These are phyloP conservation scores for Sternarchorhynchus goeldii DNA, from an alignment of 2,797 vertebrate species.

Conservation along the genomic window DNA sequence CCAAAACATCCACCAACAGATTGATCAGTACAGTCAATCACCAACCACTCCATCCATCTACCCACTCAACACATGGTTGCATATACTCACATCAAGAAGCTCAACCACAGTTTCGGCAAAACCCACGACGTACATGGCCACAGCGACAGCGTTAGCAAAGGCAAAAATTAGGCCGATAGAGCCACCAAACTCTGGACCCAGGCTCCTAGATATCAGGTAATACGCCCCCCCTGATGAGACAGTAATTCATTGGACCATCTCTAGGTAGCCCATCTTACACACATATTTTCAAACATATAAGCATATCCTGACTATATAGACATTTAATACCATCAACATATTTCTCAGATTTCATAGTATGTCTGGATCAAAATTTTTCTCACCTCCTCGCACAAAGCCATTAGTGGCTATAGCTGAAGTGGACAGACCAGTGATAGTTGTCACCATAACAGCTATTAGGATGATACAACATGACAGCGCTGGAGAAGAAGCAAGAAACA, in stretches of 20 bases:
- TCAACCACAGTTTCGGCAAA: slow-evolving; percentile 95
- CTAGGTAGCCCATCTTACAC: not conserved
- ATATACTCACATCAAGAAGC: slow-evolving; percentile 82
- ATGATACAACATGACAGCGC: slow-evolving; percentile 88
- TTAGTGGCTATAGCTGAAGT: slow-evolving; percentile 97
- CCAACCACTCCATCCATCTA: not conserved
- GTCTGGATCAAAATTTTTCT: slow-evolving; percentile 43
- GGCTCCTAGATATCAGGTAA: slow-evolving; percentile 94
- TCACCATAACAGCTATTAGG: slow-evolving; percentile 91
- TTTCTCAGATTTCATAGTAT: not conserved
- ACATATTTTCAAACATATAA: not conserved
- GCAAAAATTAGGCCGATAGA: slow-evolving; percentile 96
- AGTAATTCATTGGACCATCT: not conserved
- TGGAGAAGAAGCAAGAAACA: slow-evolving; percentile 57
- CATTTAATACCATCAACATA: not conserved
- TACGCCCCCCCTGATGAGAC: slow-evolving; percentile 86
- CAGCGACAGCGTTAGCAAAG: slow-evolving; percentile 95
- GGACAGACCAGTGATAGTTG: slow-evolving; percentile 94
- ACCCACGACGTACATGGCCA: slow-evolving; percentile 98
- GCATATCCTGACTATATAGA: not conserved
- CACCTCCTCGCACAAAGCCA: slow-evolving; percentile 96
- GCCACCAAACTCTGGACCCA: slow-evolving; percentile 95
- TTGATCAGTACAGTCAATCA: not conserved
- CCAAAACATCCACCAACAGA: not conserved
- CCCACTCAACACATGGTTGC: no score